Evolutionary conservation across 2,888 invertebrate genomes (phyloP), one percentile per base, ranked within the genome.

Genomic region (Pharmacophagus antenor): DNA sequence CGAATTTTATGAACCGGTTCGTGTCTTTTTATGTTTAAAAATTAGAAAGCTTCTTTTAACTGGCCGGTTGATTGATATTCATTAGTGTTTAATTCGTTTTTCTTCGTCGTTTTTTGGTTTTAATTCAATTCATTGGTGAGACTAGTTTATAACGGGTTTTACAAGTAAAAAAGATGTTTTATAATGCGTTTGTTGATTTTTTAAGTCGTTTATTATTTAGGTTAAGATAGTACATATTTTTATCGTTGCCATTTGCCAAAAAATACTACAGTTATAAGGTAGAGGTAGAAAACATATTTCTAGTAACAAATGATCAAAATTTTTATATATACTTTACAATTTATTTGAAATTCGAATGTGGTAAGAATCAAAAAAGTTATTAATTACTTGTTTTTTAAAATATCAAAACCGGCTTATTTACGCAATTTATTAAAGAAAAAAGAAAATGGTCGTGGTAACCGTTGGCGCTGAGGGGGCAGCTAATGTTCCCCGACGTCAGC

Each of bases 401-500:
- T n/a, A n/a, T n/a, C n/a, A n/a, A n/a, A n/a, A 31, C 15, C 10
- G 10, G 10, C 2, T 31, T 31, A 12, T 31, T 31, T 31, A 12
- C 10, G 12, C 15, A 42, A 44, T 44, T 20, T 18, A 44, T 44
- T n/a, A 18, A 5, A 18, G 42, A 18, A 44, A n/a, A 44, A 42
- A 18, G 10, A 44, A 18, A 44, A 2, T 10, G 5, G 10, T 41
- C 47, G 22, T 46, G 20, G 17, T 21, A 46, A 44, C 47, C 46
- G 23, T 51, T 57, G 56, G 61, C 55, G 50, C 47, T 44, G 49
- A 58, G 58, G 44, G 65, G 68, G n/a, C n/a, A n/a, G 63, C 71
- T 76, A 76, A 77, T 74, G 72, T 62, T 51, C 59, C 55, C 60
- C 65, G 68, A 66, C 67, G 73, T 70, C 70, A 70, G 72, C 70